phyloP scores from a whole-genome alignment of 2,888 invertebrate species.

The Pammene fasciana region DNA sequence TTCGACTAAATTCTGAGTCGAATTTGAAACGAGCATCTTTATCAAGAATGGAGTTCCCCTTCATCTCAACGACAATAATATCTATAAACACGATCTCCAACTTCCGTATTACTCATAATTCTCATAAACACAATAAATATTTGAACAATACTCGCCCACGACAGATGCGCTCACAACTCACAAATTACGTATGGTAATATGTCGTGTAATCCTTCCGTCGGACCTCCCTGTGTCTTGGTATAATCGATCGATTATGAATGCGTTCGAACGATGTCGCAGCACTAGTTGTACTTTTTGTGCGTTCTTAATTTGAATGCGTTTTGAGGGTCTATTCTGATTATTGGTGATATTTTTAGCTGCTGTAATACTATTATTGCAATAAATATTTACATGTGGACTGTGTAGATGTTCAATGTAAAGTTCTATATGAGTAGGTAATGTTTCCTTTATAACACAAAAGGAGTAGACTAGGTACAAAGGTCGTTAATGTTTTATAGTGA shows the following conservation, averaged over 20 bases:
- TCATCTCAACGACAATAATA: slow-evolving; percentile 57
- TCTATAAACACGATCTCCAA: slow-evolving; percentile 54
- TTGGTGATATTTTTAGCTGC: slow-evolving; percentile 9
- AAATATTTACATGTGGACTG: no score
- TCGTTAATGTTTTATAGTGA: no score
- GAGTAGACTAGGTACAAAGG: no score
- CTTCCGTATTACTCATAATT: slow-evolving; percentile 65
- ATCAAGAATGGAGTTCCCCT: slow-evolving; percentile 44
- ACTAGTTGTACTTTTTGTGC: slow-evolving; percentile 50
- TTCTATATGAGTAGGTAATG: no score
- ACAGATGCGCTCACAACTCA: slow-evolving; percentile 73
- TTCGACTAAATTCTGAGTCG: slow-evolving; percentile 2
- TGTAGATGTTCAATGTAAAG: no score
- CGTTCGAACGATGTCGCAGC: slow-evolving; percentile 54
- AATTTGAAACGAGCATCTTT: slow-evolving; percentile 15
- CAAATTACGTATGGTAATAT: slow-evolving; percentile 81
- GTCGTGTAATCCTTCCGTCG: slow-evolving; percentile 77
- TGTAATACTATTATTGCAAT: background rate
- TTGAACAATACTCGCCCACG: slow-evolving; percentile 75
- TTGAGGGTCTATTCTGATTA: slow-evolving; percentile 26
- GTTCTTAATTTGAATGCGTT: slow-evolving; percentile 50
- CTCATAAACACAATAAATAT: slow-evolving; percentile 64
- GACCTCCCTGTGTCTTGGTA: slow-evolving; percentile 70
- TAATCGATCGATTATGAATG: slow-evolving; percentile 74
- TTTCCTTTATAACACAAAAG: no score